phyloP scores from a whole-genome alignment of 2,797 vertebrate species.

The Sciurus vulgaris region DNA sequence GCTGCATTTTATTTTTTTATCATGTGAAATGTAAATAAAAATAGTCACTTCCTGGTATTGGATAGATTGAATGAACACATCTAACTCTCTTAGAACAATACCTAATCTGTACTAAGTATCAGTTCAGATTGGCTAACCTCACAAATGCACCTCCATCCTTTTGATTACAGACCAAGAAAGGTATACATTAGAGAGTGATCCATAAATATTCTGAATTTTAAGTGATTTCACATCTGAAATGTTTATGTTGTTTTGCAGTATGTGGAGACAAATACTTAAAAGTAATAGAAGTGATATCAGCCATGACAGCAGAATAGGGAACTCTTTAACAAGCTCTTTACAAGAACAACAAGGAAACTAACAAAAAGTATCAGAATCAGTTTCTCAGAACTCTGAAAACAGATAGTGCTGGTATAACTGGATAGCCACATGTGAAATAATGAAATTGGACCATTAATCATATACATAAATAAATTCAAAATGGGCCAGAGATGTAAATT shows the following conservation, averaged over 20 bases:
- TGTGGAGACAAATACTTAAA: background rate
- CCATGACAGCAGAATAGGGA: background rate
- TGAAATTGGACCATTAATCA: background rate
- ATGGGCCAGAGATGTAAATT: background rate
- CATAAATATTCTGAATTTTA: background rate
- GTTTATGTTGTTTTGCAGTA: background rate
- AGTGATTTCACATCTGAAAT: background rate
- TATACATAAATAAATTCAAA: background rate
- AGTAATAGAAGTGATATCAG: background rate
- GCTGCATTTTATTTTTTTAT: background rate
- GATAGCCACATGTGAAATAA: background rate
- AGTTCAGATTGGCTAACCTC: background rate
- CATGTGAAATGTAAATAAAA: background rate
- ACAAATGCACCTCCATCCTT: background rate
- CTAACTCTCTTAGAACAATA: background rate
- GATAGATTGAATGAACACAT: background rate
- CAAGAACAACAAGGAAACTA: background rate
- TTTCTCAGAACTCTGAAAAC: background rate
- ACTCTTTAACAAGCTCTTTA: background rate
- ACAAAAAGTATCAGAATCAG: background rate
- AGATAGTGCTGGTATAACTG: background rate
- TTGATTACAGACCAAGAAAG: background rate
- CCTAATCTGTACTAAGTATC: background rate
- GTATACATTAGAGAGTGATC: background rate
- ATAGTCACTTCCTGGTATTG: background rate